Percentiles rank a stretch among this genome's conserved stretches.
Conservation (phyloP, 2,888 invertebrate genomes). For the Tortricodes alternella region DNA sequence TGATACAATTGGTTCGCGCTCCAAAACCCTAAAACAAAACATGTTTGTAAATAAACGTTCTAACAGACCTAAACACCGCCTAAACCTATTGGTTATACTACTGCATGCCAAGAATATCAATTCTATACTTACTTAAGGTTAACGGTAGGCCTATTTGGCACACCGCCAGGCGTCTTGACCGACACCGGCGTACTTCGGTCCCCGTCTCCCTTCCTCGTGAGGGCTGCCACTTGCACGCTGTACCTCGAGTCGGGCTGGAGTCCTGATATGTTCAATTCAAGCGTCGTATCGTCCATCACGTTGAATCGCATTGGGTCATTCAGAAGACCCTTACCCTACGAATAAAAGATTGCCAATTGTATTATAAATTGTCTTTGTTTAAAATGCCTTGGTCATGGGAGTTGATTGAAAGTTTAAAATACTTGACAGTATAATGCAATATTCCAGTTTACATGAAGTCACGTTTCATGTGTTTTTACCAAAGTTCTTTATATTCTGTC, state of each 20-base stretch:
- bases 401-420: no score
- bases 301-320: slow-evolving; percentile 95
- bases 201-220: slow-evolving; percentile 98
- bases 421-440: background rate
- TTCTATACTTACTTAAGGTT: slow-evolving; percentile 86
- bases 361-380: no score
- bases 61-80: no score
- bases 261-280: slow-evolving; percentile 92
- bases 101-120: background rate
- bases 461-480: no score
- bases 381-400: no score
- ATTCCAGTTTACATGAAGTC: no score
- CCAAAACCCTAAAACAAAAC: slow-evolving; percentile 85
- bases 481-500: no score
- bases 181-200: slow-evolving; percentile 93
- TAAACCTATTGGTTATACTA: no score
- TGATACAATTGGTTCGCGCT: slow-evolving; percentile 93
- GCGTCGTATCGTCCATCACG: slow-evolving; percentile 89
- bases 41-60: background rate
- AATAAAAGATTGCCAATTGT: slow-evolving; percentile 1
- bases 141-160: slow-evolving; percentile 92
- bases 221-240: slow-evolving; percentile 96
- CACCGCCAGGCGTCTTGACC: slow-evolving; percentile 96
- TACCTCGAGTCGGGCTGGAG: slow-evolving; percentile 98
- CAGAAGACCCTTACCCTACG: slow-evolving; percentile 88